Conservation (phyloP, 1,140 invertebrate genomes). For the Zophobas atratus region DNA sequence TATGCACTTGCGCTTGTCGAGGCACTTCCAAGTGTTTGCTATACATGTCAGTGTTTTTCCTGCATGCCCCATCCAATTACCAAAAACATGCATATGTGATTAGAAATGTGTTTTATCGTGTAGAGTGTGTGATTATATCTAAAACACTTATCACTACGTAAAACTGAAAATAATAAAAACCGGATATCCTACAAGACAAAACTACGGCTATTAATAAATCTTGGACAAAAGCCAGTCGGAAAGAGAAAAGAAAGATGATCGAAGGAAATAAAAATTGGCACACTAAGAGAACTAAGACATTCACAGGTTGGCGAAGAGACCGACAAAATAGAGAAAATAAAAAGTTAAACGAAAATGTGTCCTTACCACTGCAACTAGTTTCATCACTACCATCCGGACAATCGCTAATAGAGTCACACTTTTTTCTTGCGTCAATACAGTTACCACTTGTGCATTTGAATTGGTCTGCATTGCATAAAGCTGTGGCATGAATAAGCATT, state of each 20-base stretch:
- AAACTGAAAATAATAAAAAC: conserved; percentile 24
- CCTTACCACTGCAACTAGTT: conserved; percentile 70
- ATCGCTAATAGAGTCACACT: conserved; percentile 80
- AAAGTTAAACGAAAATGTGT: neutral
- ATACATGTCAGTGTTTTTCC: conserved; percentile 45
- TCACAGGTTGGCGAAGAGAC: conserved; percentile 7
- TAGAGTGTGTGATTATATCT: conserved; percentile 29
- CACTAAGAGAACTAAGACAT: conserved; percentile 21
- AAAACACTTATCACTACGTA: conserved; percentile 38
- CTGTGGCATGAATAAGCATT: conserved; percentile 55
- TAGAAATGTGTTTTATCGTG: conserved; percentile 38
- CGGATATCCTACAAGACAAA: conserved; percentile 19
- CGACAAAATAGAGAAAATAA: conserved; percentile 14
- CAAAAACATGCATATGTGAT: conserved; percentile 46
- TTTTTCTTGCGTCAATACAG: conserved; percentile 69
- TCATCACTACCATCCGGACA: conserved; percentile 85
- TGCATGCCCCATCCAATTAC: conserved; percentile 45
- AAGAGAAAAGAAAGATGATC: neutral
- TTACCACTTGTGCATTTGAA: conserved; percentile 81
- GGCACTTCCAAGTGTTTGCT: conserved; percentile 55
- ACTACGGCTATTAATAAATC: conserved; percentile 2
- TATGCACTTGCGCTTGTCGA: conserved; percentile 57
- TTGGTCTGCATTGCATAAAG: conserved; percentile 73
- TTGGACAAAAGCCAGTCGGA: conserved; percentile 33
- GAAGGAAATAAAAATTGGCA: conserved; percentile 6